Evolutionary conservation across 2,797 vertebrate species (phyloP), one percentile per base, ranked within the genome.

Genomic region (Xenopus petersii): DNA sequence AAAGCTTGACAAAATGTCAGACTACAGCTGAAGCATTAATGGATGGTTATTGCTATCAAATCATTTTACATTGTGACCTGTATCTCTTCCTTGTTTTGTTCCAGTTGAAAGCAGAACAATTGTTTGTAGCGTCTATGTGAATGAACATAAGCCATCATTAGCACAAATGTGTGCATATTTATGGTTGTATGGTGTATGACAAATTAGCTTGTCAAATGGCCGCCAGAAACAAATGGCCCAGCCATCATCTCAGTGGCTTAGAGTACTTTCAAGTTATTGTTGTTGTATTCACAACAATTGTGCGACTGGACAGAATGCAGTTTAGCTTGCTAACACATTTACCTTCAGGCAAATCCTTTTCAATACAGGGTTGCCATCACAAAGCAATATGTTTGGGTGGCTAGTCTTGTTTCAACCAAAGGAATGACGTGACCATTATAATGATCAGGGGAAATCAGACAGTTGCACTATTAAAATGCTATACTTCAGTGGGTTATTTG

Each of bases 71-170:
- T 48, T n/a, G 24, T 36, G 59, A 51, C 51, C 36, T 64, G 10
- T 48, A n/a, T 63, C 49, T 70, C 46, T 46, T 24, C 30, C 54
- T 7, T 71, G n/a, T 75, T 15, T 64, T 46, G 56, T 66, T 69
- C 55, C 42, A 66, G 62, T 61, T 70, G 66, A n/a, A 61, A 62
- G 47, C 42, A 66, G 33, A 75, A 67, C 64, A 75, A 75, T 79
- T 75, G 66, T 60, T 26, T 71, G 36, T 75, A 47, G 42, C 56
- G 73, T 71, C 55, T 74, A 13, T 42, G 56, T 13, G 64, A 47
- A 21, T 79, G 67, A 59, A 79, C 67, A 79, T 69, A 75, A 75
- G 67, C 62, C 47, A n/a, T 79, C 72, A 79, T 79, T 79, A 75
- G 51, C 56, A 62, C 77, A 70, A 70, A 70, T 33, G 47, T 16